phyloP scores from a whole-genome alignment of 1,140 invertebrate genomes.

The Megathymus violae region DNA sequence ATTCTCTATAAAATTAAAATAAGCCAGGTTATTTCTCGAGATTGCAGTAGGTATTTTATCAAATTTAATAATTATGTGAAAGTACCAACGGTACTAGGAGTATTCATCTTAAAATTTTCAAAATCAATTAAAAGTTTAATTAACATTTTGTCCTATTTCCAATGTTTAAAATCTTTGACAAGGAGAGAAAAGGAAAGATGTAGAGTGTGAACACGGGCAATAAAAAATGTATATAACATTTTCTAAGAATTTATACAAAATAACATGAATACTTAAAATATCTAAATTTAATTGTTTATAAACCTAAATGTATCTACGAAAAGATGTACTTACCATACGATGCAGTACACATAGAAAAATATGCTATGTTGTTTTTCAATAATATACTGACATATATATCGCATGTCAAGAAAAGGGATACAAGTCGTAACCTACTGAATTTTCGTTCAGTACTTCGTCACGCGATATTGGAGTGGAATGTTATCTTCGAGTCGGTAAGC shows the following conservation, averaged over 20 bases:
- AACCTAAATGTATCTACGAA: too few relatives aligned
- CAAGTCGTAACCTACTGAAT: constrained; percentile 36
- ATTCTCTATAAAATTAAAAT: too few relatives aligned
- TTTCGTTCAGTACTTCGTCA: constrained; percentile 54
- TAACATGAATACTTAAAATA: too few relatives aligned
- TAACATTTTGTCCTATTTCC: neutral
- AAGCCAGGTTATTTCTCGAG: too few relatives aligned
- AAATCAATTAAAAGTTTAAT: neutral
- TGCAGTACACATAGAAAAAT: neutral
- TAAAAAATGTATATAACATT: neutral
- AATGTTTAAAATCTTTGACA: neutral
- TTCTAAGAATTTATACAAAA: too few relatives aligned
- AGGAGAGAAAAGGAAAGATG: neutral
- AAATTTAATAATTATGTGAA: neutral
- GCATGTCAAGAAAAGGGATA: constrained; percentile 28
- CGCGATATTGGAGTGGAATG: constrained; percentile 61
- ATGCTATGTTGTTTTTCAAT: too few relatives aligned
- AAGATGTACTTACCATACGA: too few relatives aligned
- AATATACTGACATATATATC: constrained; percentile 8
- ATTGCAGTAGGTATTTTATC: too few relatives aligned
- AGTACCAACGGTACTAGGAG: neutral
- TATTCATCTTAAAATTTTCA: neutral
- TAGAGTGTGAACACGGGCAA: neutral
- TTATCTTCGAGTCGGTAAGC: constrained; percentile 65
- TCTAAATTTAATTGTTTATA: too few relatives aligned